Evolutionary conservation across 1,140 invertebrate species (phyloP), one percentile per base, ranked within the genome.

Genomic region (Drosophila mojavensis): DNA sequence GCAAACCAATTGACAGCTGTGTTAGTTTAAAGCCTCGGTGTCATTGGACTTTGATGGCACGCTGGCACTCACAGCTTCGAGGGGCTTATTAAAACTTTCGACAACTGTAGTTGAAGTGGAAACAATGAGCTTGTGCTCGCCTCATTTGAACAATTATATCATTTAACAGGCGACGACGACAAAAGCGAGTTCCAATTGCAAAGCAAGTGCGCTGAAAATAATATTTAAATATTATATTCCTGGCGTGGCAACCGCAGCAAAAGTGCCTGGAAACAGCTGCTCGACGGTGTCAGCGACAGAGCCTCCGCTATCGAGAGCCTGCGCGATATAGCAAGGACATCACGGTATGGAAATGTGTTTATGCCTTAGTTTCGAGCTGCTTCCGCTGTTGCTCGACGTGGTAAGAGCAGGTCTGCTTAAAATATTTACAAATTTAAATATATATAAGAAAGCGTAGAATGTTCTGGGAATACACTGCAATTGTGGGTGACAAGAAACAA

Each of bases 191-290:
- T 78, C 67, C 74, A 89, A 88, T 78, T 54, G 26, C 24, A 55
- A 67, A 66, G 43, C 61, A 70, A 73, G 74, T 56, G 65, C 59
- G 59, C 45, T 48, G 55, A 54, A 71, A 82, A 88, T 88, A 79
- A 71, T 83, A 86, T 86, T 88, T 75, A 88, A 89, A 86, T 86
- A 80, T 64, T 79, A 78, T 77, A 69, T 68, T 33, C 55, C 61
- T 77, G 58, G 78, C 28, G 2, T 4, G 28, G 5, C 28, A 30
- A 4, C 5, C 43, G 20, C 15, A 36, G 60, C 13, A 45, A 24
- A 2, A 41, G 6, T 9, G 17, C n/a, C 9, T 17, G 43, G 5
- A 54, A 73, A 15, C 33, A 48, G 20, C 20, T 67, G 47, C 62
- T 55, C 41, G 54, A 66, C 26, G 48, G 6, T 36, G 28, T 10